phyloP scores from a whole-genome alignment of 2,888 invertebrate genomes.

The Crocallis elinguaria region DNA sequence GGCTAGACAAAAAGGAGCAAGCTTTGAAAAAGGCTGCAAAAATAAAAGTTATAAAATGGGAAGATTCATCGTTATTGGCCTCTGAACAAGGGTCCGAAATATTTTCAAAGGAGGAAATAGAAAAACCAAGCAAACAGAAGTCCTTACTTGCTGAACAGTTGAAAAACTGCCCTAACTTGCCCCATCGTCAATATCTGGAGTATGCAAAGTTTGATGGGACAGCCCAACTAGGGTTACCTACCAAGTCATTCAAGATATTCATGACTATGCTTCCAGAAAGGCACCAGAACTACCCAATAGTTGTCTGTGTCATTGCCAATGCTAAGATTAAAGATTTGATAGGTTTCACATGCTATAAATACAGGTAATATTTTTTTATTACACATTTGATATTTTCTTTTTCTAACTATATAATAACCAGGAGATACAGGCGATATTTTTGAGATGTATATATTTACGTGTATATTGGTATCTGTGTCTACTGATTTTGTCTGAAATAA shows the following conservation, averaged over 20 bases:
- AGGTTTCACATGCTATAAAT: constrained; percentile 96
- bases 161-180: constrained; percentile 89
- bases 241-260: constrained; percentile 95
- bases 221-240: constrained; percentile 90
- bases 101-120: constrained; percentile 79
- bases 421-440: no score
- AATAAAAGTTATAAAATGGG: constrained; percentile 91
- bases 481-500: background rate
- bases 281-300: constrained; percentile 93
- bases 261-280: constrained; percentile 94
- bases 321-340: constrained; percentile 96
- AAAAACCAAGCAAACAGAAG: constrained; percentile 59
- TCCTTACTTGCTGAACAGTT: constrained; percentile 91
- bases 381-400: no score
- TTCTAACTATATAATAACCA: no score
- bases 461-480: no score
- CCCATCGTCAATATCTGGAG: constrained; percentile 94
- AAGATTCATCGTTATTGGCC: constrained; percentile 78
- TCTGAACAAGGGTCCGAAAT: constrained; percentile 85
- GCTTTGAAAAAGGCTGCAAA: constrained; percentile 92
- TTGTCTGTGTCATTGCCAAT: constrained; percentile 91
- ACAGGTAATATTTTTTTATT: constrained; percentile 74
- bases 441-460: no score
- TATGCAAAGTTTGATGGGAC: constrained; percentile 97
- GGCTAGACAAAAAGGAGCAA: constrained; percentile 94